A percentile compares a stretch with the other conserved stretches of the same genome.
These are phyloP conservation scores for Polypterus bichir DNA, from an alignment of 2,113 vertebrate species.

Conservation along the genomic window DNA sequence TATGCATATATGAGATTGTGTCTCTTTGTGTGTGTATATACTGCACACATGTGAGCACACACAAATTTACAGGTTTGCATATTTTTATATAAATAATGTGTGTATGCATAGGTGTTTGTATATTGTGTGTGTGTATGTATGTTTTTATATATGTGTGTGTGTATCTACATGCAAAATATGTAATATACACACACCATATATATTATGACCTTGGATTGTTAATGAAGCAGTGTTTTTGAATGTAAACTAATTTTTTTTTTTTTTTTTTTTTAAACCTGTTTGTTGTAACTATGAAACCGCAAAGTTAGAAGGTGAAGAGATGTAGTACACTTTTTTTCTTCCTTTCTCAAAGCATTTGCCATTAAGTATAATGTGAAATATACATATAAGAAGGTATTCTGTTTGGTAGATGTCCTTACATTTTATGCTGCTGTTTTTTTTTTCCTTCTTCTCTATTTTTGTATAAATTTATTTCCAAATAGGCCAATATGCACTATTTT, in stretches of 20 bases:
- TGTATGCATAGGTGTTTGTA: too few species aligned
- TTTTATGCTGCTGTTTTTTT: slow-evolving; percentile 63
- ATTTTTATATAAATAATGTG: too few species aligned
- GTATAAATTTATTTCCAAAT: slow-evolving; percentile 41
- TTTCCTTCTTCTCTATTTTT: slow-evolving; percentile 23
- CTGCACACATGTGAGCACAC: too few species aligned
- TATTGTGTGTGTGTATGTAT: too few species aligned
- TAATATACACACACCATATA: background rate
- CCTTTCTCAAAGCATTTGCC: slow-evolving; percentile 20
- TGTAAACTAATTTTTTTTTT: slow-evolving; percentile 23
- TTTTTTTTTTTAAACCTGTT: slow-evolving; percentile 3
- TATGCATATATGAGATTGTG: too few species aligned
- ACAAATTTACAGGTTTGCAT: too few species aligned
- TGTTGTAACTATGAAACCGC: slow-evolving; percentile 3
- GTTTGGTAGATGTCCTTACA: slow-evolving; percentile 53
- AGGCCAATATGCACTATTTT: slow-evolving; percentile 64
- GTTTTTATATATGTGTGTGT: too few species aligned
- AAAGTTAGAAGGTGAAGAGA: slow-evolving; percentile 5
- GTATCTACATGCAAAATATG: background rate
- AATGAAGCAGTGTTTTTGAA: slow-evolving; percentile 29
- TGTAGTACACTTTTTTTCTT: slow-evolving; percentile 12
- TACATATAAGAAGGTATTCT: slow-evolving; percentile 46
- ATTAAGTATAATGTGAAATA: slow-evolving; percentile 58
- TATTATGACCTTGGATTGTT: slow-evolving; percentile 8
- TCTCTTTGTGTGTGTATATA: too few species aligned